Evolutionary conservation across 2,113 vertebrate genomes (phyloP), one percentile per base, ranked within the genome.

Genomic region (Percina caprodes): DNA sequence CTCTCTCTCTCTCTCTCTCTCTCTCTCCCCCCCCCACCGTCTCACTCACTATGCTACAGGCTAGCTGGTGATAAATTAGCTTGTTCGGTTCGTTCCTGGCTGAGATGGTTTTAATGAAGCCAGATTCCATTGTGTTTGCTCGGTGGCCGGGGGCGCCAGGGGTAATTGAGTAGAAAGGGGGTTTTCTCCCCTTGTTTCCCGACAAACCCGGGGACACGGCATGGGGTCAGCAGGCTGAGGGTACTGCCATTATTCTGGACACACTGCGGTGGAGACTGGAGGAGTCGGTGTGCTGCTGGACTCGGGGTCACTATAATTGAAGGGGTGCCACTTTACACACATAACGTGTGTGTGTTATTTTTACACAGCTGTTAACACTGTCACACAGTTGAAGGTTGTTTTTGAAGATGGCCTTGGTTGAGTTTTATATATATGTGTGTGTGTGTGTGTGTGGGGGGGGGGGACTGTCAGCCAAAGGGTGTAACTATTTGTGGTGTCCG

Each of bases 151-250:
- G 79, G 95, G 93, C 94, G 90, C 92, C 85, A 90, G 94, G 96
- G 96, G 96, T 98, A 97, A 99, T 98, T 97, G 97, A 96, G 96
- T 95, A 97, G 96, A 97, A 96, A 97, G 96, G 94, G 85, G 82
- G 92, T 93, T 94, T 91, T 95, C 93, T 95, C 90, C 92, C 86
- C 94, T 92, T 96, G 95, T 96, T 94, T 90, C 91, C 94, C 94
- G 88, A 95, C 96, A 96, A 87, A 95, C 95, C 95, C 85, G 91
- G 94, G 84, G 54, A 96, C 96, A 91, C 94, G 85, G 80, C 94
- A 89, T 95, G 95, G 94, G 96, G 95, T 96, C 95, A 95, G 92
- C 73, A 42, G 94, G 94, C 94, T 91, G 93, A 93, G 93, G 94
- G 86, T 79, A 71, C 91, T 89, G 94, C 96, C 96, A 96, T 97